Evolutionary conservation across 2,797 vertebrate species (phyloP), one percentile per base, ranked within the genome.

Genomic region (Danio tinwini): DNA sequence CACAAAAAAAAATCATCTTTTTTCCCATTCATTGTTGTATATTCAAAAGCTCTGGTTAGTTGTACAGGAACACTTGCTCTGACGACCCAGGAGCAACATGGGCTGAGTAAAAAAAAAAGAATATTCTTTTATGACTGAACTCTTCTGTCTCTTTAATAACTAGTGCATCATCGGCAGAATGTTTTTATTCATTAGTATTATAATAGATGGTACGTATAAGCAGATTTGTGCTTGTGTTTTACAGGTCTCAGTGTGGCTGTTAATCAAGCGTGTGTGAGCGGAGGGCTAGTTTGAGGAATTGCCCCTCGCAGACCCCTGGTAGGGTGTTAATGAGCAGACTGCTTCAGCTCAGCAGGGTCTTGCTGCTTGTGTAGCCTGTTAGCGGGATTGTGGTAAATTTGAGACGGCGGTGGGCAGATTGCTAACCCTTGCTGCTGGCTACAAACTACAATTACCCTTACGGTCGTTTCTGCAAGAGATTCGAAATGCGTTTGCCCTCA

Each of bases 181-280:
- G 61, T 84, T 77, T 78, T 81, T 61, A 74, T 72, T 78, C 44
- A 81, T 84, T 80, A 81, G 69, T 21, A n/a, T 40, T 63, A 69
- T 71, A 68, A 67, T 61, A 74, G 37, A 72, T 79, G 74, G 21
- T 45, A 64, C 67, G 83, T 73, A 67, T 74, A 71, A 79, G 56
- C 29, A 29, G 29, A 29, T 29, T 29, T 29, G 29, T 29, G 44
- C 50, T 69, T 80, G 68, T 73, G 74, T 56, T 80, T 71, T 80
- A 80, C 63, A 53, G 69, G 47, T n/a, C 58, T 52, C 59, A 14
- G 63, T 64, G 44, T 61, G 76, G 74, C 68, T 62, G 47, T 70
- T 73, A 62, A 82, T 82, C 70, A 82, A 72, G 13, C 74, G 21
- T 39, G 19, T 37, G 44, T 52, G 61, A 78, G 72, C 56, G 39